A percentile compares a stretch with the other conserved stretches of the same genome.
Evolutionary conservation across 2,797 vertebrate species (phyloP).

Genomic region (Amblyopsis hoosieri): DNA sequence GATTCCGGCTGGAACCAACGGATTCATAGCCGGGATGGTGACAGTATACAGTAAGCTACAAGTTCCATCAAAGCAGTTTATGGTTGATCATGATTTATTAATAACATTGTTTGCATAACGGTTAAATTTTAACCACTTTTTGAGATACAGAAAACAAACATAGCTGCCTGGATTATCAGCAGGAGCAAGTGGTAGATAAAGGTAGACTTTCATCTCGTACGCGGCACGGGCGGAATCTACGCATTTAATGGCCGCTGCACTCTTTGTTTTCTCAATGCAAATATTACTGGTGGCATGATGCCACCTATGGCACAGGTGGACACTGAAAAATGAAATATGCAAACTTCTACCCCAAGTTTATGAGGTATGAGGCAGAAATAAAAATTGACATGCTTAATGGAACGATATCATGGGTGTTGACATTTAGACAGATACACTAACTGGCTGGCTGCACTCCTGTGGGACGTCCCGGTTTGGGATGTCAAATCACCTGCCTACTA

Average conservation of each 20-base stretch:
- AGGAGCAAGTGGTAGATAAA: neutral
- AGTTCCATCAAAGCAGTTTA: neutral
- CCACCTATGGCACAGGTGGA: neutral
- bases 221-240: slow-evolving; percentile 10
- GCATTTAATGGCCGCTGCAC: slow-evolving; percentile 5
- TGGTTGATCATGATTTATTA: no score
- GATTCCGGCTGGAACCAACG: no score
- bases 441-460: neutral
- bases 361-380: no score
- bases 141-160: slow-evolving; percentile 30
- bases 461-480: neutral
- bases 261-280: slow-evolving; percentile 17
- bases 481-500: slow-evolving; percentile 2
- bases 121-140: neutral
- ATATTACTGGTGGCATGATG: slow-evolving; percentile 1
- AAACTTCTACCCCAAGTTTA: no score
- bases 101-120: neutral
- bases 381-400: neutral
- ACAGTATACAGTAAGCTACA: no score
- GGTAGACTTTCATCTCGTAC: slow-evolving; percentile 39
- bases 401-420: neutral
- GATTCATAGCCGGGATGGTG: no score
- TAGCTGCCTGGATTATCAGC: slow-evolving; percentile 24
- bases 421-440: neutral
- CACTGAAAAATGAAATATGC: slow-evolving; percentile 14